A percentile compares a stretch with the other conserved stretches of the same genome.
These are phyloP conservation scores for Pogonomyrmex barbatus DNA, from an alignment of 1,140 invertebrate genomes.

Conservation along the genomic window DNA sequence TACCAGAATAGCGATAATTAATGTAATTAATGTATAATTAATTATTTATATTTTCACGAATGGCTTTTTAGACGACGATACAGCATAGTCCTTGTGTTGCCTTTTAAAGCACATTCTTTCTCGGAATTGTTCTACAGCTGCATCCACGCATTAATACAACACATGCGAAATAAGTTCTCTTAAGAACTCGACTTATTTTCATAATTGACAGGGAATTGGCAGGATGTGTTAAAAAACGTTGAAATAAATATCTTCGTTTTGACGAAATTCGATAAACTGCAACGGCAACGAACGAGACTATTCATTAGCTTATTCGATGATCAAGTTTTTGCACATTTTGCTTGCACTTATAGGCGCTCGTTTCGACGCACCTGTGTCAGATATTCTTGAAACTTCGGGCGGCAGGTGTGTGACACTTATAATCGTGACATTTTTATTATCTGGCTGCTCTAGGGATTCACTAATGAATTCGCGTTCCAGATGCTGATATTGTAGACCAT, in stretches of 20 bases:
- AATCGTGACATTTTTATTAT: constrained; percentile 30
- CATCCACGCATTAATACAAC: neutral
- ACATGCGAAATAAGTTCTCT: neutral
- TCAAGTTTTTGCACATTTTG: constrained; percentile 30
- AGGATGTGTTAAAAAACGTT: neutral
- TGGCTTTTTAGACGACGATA: neutral
- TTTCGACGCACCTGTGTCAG: constrained; percentile 41
- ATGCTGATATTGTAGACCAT: constrained; percentile 16
- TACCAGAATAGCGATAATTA: neutral
- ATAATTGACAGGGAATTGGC: constrained; percentile 18
- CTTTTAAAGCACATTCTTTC: constrained; percentile 20
- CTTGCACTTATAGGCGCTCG: constrained; percentile 23
- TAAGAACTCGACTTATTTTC: neutral
- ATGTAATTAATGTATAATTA: neutral
- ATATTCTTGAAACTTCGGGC: constrained; percentile 41
- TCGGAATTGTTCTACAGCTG: neutral
- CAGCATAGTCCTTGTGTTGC: neutral
- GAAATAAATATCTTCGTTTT: neutral
- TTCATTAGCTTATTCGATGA: neutral
- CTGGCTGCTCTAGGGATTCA: constrained; percentile 25
- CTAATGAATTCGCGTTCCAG: constrained; percentile 49
- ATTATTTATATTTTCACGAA: constrained; percentile 27
- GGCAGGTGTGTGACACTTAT: constrained; percentile 54
- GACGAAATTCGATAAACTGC: constrained; percentile 19
- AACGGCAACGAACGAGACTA: neutral